Evolutionary conservation across 2,113 vertebrate genomes (phyloP).

Genomic region (Muscicapa adusta): DNA sequence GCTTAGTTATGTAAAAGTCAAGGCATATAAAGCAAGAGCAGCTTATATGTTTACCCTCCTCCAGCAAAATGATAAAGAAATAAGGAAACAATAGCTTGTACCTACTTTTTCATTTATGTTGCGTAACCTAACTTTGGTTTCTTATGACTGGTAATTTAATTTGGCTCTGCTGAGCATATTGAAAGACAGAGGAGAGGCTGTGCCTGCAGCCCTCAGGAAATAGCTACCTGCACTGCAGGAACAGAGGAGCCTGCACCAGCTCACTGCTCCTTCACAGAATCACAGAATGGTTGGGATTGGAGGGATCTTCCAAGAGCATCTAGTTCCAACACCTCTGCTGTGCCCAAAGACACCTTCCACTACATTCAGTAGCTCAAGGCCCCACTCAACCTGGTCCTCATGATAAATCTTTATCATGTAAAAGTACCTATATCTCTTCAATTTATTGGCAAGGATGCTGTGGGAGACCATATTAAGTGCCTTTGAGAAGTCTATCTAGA

Average conservation of each 20-base stretch:
- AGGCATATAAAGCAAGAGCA: not conserved
- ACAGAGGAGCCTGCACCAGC: accelerated
- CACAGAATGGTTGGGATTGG: not conserved
- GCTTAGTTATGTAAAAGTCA: not conserved
- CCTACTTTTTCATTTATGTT: not conserved
- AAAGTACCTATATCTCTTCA: not conserved
- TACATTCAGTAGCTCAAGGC: not conserved
- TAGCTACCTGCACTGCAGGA: not conserved
- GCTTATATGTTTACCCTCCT: not conserved
- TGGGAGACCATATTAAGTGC: not conserved
- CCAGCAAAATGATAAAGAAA: not conserved
- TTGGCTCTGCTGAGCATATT: not conserved
- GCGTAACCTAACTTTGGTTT: not conserved
- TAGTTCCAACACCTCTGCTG: accelerated
- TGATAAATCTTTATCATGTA: not conserved
- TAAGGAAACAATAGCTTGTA: not conserved
- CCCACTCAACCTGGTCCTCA: not conserved
- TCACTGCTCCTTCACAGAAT: not conserved
- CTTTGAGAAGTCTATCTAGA: not conserved
- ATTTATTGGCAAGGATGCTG: not conserved
- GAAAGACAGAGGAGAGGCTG: not conserved
- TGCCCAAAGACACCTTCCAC: not conserved
- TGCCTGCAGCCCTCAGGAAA: not conserved
- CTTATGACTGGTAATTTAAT: not conserved
- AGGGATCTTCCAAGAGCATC: not conserved